Conservation (phyloP, 2,888 invertebrate genomes). For the Patella ulyssiponensis region DNA sequence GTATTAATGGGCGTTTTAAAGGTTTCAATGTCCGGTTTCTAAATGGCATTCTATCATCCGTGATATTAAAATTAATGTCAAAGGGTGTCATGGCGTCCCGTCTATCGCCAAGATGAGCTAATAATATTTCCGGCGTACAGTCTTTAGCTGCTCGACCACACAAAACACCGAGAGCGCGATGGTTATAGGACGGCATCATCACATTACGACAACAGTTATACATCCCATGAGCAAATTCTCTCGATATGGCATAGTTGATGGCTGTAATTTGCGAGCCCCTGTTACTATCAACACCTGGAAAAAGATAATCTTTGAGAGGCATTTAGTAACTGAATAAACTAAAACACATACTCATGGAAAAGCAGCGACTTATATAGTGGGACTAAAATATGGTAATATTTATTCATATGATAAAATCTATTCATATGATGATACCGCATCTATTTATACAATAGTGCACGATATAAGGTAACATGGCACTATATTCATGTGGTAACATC, state of each 20-base stretch:
- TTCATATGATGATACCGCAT: too few relatives aligned
- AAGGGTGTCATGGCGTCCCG: constrained; percentile 64
- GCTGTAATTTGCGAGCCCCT: constrained; percentile 57
- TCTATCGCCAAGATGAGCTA: constrained; percentile 72
- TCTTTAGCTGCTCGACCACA: constrained; percentile 84
- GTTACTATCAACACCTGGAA: too few relatives aligned
- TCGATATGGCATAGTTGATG: constrained; percentile 81
- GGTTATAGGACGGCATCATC: constrained; percentile 84
- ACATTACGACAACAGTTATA: constrained; percentile 89
- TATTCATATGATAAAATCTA: too few relatives aligned
- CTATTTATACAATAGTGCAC: too few relatives aligned
- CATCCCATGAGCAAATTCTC: constrained; percentile 80
- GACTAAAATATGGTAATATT: too few relatives aligned
- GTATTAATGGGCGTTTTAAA: constrained; percentile 50
- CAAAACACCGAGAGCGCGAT: constrained; percentile 83
- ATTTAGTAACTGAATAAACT: too few relatives aligned
- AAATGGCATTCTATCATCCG: constrained; percentile 29
- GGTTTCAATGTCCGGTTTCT: constrained; percentile 46
- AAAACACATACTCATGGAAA: too few relatives aligned
- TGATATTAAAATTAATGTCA: constrained; percentile 69
- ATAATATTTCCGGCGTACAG: constrained; percentile 79
- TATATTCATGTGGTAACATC: too few relatives aligned
- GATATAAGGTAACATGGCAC: too few relatives aligned
- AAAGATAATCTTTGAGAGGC: too few relatives aligned
- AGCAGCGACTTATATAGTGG: too few relatives aligned